Percentiles rank a stretch among this genome's conserved stretches.
Evolutionary conservation across 2,797 vertebrate genomes (phyloP).

Genomic region (Naso thynnoides): DNA sequence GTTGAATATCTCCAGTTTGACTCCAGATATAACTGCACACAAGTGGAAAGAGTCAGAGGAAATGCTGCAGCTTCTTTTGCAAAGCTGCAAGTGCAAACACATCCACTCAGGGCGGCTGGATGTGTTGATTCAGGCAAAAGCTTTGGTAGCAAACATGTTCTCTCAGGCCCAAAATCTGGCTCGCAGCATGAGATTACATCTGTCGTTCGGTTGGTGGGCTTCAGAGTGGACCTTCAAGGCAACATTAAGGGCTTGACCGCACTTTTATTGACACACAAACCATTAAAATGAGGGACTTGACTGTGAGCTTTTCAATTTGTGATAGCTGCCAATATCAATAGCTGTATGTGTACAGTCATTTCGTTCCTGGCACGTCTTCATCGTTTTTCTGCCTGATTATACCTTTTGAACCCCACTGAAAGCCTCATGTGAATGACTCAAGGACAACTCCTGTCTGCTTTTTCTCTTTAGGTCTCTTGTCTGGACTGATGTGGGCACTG

Average conservation of each 20-base stretch:
- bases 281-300: not conserved
- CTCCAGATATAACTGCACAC: not conserved
- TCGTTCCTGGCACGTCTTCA: not conserved
- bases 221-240: not conserved
- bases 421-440: not conserved
- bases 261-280: not conserved
- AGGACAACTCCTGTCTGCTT: not conserved
- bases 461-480: slow-evolving; percentile 66
- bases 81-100: slow-evolving; percentile 12
- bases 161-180: not conserved
- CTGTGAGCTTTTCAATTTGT: not conserved
- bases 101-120: not conserved
- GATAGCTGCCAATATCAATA: not conserved
- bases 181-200: not conserved
- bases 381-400: not conserved
- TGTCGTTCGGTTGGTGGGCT: not conserved
- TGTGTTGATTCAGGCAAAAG: slow-evolving; percentile 1
- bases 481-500: slow-evolving; percentile 89
- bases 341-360: not conserved
- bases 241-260: too few relatives aligned
- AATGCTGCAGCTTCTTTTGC: slow-evolving; percentile 27
- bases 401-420: not conserved
- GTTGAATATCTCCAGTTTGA: slow-evolving; percentile 30
- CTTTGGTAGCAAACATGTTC: not conserved
- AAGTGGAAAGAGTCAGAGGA: slow-evolving; percentile 14